Conservation (phyloP, 2,888 invertebrate genomes). For the Oegoconia quadripuncta region DNA sequence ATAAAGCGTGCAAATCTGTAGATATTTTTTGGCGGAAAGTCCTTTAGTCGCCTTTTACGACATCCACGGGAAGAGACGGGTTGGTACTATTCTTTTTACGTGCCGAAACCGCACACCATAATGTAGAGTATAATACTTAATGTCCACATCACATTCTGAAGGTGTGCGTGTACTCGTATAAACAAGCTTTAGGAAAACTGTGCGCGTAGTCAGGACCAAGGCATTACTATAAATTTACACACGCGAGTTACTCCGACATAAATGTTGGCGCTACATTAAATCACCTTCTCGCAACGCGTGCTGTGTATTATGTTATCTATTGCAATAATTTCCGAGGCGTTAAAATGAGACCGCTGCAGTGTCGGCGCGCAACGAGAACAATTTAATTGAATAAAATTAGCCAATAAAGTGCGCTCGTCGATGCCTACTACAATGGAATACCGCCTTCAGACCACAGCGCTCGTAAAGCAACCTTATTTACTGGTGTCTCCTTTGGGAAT, state of each 20-base stretch:
- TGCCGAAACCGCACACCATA: too few relatives aligned
- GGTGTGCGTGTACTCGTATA: neutral
- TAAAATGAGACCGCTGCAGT: constrained; percentile 49
- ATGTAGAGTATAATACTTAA: too few relatives aligned
- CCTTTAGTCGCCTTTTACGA: too few relatives aligned
- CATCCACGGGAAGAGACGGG: too few relatives aligned
- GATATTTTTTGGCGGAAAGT: too few relatives aligned
- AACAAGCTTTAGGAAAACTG: neutral
- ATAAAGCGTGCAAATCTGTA: too few relatives aligned
- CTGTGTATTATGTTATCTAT: constrained; percentile 57
- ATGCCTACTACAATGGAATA: constrained; percentile 69
- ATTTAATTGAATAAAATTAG: constrained; percentile 79
- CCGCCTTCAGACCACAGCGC: constrained; percentile 44
- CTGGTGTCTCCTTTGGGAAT: constrained; percentile 55
- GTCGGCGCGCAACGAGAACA: constrained; percentile 56
- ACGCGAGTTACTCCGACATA: constrained; percentile 28
- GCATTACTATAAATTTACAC: constrained; percentile 38
- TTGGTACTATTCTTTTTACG: too few relatives aligned
- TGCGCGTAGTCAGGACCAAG: constrained; percentile 17
- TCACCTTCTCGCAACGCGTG: constrained; percentile 37
- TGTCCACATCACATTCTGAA: neutral
- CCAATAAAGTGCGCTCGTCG: constrained; percentile 70
- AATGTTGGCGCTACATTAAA: constrained; percentile 38
- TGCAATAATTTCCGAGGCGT: constrained; percentile 66
- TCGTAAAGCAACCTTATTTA: constrained; percentile 71